Percentiles rank a stretch among this genome's conserved stretches.
Evolutionary conservation across 1,140 invertebrate genomes (phyloP).

Genomic region (Drosophila repleta): DNA sequence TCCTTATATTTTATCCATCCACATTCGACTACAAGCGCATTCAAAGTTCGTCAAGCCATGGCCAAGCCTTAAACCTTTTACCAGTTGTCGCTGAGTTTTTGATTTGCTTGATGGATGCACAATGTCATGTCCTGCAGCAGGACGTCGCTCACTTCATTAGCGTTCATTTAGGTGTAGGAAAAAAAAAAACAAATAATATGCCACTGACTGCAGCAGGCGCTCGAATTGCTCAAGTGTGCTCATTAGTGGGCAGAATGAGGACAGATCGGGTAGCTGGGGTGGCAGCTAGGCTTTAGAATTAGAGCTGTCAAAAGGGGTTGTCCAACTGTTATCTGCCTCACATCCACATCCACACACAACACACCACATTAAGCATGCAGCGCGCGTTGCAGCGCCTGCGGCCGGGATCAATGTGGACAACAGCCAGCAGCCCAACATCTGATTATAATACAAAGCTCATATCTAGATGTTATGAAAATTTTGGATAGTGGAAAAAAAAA

Average conservation of each 20-base stretch:
- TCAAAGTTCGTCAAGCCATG: not conserved
- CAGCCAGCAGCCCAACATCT: constrained; percentile 36
- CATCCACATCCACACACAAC: not conserved
- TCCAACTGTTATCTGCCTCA: constrained; percentile 29
- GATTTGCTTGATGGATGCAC: constrained; percentile 76
- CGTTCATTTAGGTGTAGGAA: constrained; percentile 22
- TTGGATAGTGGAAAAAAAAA: constrained; percentile 38
- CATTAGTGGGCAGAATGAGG: constrained; percentile 56
- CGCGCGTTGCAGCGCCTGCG: constrained; percentile 40
- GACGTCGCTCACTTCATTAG: constrained; percentile 70
- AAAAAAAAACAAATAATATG: constrained; percentile 61
- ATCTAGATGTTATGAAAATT: constrained; percentile 75
- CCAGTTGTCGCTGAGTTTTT: constrained; percentile 11
- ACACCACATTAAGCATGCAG: constrained; percentile 48
- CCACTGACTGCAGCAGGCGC: constrained; percentile 50
- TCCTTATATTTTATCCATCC: no score
- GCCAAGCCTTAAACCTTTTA: no score
- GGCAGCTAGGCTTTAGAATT: constrained; percentile 1
- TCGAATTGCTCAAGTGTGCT: constrained; percentile 73
- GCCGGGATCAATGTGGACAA: constrained; percentile 11
- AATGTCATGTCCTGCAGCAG: constrained; percentile 69
- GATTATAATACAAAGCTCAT: constrained; percentile 78
- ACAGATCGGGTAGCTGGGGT: not conserved
- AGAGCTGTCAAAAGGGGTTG: constrained; percentile 43
- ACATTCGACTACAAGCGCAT: constrained; percentile 3